Evolutionary conservation across 2,797 vertebrate species (phyloP), one percentile per base, ranked within the genome.

Genomic region (Lacerta agilis): DNA sequence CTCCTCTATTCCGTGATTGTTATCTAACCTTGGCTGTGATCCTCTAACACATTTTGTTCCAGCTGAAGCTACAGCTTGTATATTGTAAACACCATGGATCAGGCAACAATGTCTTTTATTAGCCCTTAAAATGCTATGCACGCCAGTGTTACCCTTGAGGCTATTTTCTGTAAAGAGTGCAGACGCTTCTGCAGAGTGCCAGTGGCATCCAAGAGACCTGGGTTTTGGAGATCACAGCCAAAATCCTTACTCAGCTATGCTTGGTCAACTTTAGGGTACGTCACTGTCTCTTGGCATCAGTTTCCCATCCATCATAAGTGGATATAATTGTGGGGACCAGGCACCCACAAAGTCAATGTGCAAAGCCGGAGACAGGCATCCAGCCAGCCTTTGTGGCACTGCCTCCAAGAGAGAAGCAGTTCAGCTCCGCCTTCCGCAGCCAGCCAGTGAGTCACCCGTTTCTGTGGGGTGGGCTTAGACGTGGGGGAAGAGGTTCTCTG

Each of bases 41-140:
- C 69, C 61, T 13, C 36, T 66, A 79, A 79, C 55, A 49, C 55
- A 66, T 45, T 75, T 66, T 79, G 77, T 80, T 85, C 73, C 20
- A 66, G 58, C 10, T 17, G 25, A 61, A 27, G 36, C 36, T 79
- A 27, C n/a, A 75, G 82, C 41, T 78, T 67, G 55, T 75, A 11
- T 25, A 69, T 79, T 88, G 58, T 83, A 85, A 92, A 79, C 73
- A 81, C 45, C 79, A 88, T 66, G 49, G 66, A 81, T 72, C 73
- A 88, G 71, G 71, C 71, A 83, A 64, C 76, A 41, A 1, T 85
- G 64, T 79, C 72, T 92, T 93, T 90, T 43, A 77, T 91, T 91
- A 88, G 85, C 72, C 58, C 82, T 2, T 84, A 0, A 91, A 86
- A 36, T 83, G 71, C 45, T 92, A 8, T 3, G 7, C 15, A 8